Evolutionary conservation across 2,888 invertebrate species (phyloP).

Genomic region (Hirudinaria manillensis): DNA sequence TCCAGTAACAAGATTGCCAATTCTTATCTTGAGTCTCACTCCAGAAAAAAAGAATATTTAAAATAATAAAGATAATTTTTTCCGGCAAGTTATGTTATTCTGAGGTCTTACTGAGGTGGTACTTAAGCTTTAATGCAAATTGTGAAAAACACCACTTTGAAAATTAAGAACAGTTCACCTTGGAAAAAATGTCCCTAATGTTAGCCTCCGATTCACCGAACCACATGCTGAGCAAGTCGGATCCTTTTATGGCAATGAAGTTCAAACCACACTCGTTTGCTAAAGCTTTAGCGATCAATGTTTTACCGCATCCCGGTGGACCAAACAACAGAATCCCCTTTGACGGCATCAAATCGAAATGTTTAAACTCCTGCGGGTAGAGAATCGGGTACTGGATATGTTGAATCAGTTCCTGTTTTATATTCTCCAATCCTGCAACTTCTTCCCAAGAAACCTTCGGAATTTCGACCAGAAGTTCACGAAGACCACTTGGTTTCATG

Average conservation of each 20-base stretch:
- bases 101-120: no score
- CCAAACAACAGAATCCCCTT: slow-evolving; percentile 27
- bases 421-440: slow-evolving; percentile 23
- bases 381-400: slow-evolving; percentile 17
- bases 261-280: slow-evolving; percentile 26
- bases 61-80: no score
- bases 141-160: background rate
- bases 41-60: no score
- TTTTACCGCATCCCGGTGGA: slow-evolving; percentile 29
- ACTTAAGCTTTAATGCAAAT: no score
- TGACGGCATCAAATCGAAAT: slow-evolving; percentile 20
- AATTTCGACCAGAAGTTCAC: slow-evolving; percentile 18
- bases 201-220: slow-evolving; percentile 28
- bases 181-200: slow-evolving; percentile 28
- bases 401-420: slow-evolving; percentile 23
- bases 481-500: slow-evolving; percentile 25
- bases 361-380: slow-evolving; percentile 22
- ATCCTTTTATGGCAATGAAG: slow-evolving; percentile 23
- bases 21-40: no score
- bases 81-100: no score
- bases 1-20: no score
- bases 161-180: slow-evolving; percentile 13
- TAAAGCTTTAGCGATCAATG: slow-evolving; percentile 24
- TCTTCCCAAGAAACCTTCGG: slow-evolving; percentile 29
- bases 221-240: slow-evolving; percentile 28